Base-by-base conservation (phyloP, 1,140 invertebrate species). In the Sitodiplosis mosellana region DNA sequence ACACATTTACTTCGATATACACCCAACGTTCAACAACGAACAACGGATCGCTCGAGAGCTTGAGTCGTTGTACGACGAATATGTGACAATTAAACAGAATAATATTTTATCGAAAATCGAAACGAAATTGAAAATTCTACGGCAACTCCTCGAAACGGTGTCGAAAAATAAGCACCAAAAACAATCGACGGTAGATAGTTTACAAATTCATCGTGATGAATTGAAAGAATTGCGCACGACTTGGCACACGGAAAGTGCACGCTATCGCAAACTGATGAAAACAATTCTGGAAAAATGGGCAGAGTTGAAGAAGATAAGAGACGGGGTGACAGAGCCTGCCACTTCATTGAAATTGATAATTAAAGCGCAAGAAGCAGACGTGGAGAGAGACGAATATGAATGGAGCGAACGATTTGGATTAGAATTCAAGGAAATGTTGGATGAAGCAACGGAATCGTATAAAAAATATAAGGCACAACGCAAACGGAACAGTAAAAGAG, bases 1-100 rank as follows among this genome's bases (percentile, higher is more conserved):
- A n/a, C 48, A 57, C 7, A 36, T 69, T 14, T 56, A 59, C n/a
- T 69, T 70, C 20, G 59, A 50, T 8, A 47, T 56, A n/a, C 67
- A 69, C 55, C 61, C 59, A 1, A 55, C 63, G 19, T 57, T 65
- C 12, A 58, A 59, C 45, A 52, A 63, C 19, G 69, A 70, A 55
- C 66, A 69, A 50, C 50, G 56, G 2, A 33, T 66, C 15, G 53
- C 59, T n/a, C 56, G 64, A 33, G 54, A 60, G 42, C 46, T 70
- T n/a, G 56, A 58, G 33, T 53, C 59, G 40, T 51, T 61, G 2
- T 64, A 55, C 42, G 53, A 65, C n/a, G 19, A 58, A 4, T 66
- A 67, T 51, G 46, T 43, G 17, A 48, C 55, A n/a, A 53, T 56
- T n/a, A 47, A 52, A 7, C 47, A 53, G 11, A 53, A 55, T 21